These are phyloP conservation scores for Porites australiensis DNA, from an alignment of 64 coral and sea anemone species.

Conservation along the genomic window DNA sequence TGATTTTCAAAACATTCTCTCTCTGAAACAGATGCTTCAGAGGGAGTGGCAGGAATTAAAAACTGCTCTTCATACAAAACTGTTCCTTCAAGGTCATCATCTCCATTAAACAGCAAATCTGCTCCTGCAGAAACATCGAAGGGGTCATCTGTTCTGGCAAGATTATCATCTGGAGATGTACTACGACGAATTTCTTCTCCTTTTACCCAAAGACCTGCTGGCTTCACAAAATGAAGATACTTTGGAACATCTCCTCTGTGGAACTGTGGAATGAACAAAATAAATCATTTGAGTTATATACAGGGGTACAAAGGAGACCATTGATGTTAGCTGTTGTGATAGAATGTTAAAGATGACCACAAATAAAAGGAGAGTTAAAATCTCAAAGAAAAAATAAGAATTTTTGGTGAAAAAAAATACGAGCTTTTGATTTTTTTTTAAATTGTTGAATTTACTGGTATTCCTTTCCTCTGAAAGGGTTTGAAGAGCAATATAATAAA, in stretches of 20 bases:
- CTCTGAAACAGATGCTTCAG: constrained; percentile 56
- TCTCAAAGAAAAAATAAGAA: too few relatives aligned
- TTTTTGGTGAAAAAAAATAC: too few relatives aligned
- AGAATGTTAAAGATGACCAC: too few relatives aligned
- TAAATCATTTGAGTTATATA: neutral
- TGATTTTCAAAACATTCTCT: too few relatives aligned
- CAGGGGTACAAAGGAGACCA: too few relatives aligned
- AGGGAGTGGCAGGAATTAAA: constrained; percentile 48
- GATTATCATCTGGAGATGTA: neutral
- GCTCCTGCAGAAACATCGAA: neutral
- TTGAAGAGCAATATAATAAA: too few relatives aligned
- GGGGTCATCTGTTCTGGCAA: neutral
- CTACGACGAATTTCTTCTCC: neutral
- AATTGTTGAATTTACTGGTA: too few relatives aligned
- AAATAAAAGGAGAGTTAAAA: too few relatives aligned
- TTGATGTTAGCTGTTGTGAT: too few relatives aligned
- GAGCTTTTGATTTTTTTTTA: too few relatives aligned
- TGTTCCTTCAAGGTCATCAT: constrained; percentile 39
- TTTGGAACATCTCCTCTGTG: constrained; percentile 80
- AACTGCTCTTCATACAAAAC: constrained; percentile 71
- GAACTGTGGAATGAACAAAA: neutral
- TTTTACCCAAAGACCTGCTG: constrained; percentile 21
- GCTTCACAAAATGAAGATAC: constrained; percentile 79
- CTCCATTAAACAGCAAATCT: neutral
- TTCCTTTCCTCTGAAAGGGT: too few relatives aligned